These are phyloP conservation scores for Ptychobarbus kaznakovi DNA, from an alignment of 2,797 vertebrate genomes.

Conservation along the genomic window DNA sequence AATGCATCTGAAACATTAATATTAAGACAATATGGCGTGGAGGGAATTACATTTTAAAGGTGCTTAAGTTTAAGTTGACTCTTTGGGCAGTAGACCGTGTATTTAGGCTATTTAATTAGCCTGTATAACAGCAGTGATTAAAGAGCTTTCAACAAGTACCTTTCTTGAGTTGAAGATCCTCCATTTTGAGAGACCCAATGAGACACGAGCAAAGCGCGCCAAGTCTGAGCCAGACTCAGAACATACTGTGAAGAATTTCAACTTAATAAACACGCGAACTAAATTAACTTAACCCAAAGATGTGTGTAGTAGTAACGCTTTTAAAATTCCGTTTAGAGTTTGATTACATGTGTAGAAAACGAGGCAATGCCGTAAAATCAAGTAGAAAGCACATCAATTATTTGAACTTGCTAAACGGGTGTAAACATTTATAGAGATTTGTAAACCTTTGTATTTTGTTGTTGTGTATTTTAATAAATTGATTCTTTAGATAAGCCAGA, in stretches of 20 bases:
- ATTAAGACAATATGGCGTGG: neutral
- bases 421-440: too few species aligned
- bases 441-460: neutral
- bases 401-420: too few species aligned
- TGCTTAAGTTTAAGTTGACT: neutral
- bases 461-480: neutral
- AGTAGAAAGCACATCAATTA: neutral
- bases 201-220: constrained; percentile 39
- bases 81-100: neutral
- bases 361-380: neutral
- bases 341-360: neutral
- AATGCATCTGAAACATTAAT: neutral
- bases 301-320: neutral
- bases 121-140: neutral
- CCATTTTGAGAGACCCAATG: constrained; percentile 55
- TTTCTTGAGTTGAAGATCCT: constrained; percentile 49
- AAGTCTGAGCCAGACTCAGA: neutral
- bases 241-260: neutral
- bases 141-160: constrained; percentile 5
- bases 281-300: neutral
- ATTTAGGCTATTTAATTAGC: neutral
- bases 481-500: neutral
- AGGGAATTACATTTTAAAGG: neutral
- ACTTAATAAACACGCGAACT: neutral
- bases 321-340: neutral